Conservation (phyloP, 2,113 vertebrate genomes). For the Halcyon senegalensis region DNA sequence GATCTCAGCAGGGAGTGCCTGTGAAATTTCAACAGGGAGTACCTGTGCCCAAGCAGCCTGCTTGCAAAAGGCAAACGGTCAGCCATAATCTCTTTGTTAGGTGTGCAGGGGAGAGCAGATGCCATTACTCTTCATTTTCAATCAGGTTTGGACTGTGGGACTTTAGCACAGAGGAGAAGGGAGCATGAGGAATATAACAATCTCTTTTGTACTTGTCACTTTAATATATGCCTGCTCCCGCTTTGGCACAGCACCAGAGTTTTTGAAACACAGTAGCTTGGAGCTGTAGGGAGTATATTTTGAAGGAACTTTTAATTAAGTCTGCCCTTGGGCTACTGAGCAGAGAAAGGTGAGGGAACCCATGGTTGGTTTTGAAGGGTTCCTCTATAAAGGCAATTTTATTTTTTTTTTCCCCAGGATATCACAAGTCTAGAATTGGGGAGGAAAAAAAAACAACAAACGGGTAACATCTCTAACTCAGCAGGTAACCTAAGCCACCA, state of each 20-base stretch:
- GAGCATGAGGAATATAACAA: not conserved
- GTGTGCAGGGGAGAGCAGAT: not conserved
- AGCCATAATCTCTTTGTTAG: not conserved
- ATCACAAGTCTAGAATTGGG: conserved; percentile 4
- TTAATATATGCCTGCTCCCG: conserved; percentile 51
- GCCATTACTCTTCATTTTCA: conserved; percentile 1
- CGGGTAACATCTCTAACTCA: conserved; percentile 33
- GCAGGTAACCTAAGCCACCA: conserved; percentile 44
- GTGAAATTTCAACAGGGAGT: not conserved
- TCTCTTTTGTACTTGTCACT: conserved; percentile 54
- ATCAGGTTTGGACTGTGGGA: not conserved
- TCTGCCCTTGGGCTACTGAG: conserved; percentile 53
- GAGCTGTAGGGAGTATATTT: conserved; percentile 56
- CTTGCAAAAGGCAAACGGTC: not conserved
- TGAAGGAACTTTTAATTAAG: conserved; percentile 71
- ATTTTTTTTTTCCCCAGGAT: conserved; percentile 34
- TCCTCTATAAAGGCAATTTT: conserved; percentile 30
- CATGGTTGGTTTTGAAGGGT: conserved; percentile 1
- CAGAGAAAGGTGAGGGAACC: conserved; percentile 23
- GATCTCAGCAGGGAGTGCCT: not conserved
- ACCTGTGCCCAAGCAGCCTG: not conserved
- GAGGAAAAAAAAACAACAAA: not conserved
- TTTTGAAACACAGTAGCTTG: conserved; percentile 52
- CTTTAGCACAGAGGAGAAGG: not conserved
- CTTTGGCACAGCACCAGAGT: conserved; percentile 62